Conservation (phyloP, 2,797 vertebrate species). For the Podargus strigoides region DNA sequence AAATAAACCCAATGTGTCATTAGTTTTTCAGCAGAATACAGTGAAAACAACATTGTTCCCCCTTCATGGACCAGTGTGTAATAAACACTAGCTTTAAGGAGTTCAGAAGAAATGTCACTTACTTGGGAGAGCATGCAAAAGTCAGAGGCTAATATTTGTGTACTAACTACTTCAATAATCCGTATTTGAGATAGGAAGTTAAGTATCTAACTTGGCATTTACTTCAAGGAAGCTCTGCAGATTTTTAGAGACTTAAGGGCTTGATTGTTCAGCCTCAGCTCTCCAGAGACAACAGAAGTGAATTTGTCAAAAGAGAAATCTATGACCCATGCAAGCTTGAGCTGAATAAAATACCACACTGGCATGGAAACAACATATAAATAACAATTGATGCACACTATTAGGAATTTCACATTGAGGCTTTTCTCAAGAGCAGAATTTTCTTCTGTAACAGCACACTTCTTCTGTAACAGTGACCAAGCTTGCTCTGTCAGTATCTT, state of each 20-base stretch:
- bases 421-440: background rate
- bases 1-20: background rate
- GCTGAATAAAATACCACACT: background rate
- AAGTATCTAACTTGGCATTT: background rate
- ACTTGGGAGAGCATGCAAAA: background rate
- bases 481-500: background rate
- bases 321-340: background rate
- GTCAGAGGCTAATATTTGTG: background rate
- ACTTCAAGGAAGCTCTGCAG: background rate
- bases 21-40: background rate
- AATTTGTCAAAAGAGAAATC: background rate
- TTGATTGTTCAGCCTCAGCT: background rate
- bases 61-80: background rate
- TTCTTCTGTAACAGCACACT: background rate
- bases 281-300: background rate
- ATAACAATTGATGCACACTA: no score
- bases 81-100: background rate
- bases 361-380: no score
- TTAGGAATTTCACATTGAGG: background rate
- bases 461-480: background rate
- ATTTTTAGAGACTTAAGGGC: background rate
- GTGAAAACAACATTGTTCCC: background rate
- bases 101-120: background rate
- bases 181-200: background rate
- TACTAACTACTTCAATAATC: background rate